Percentiles rank a stretch among this genome's conserved stretches.
phyloP scores from a whole-genome alignment of 2,888 invertebrate species.

The Lypha dubia region DNA sequence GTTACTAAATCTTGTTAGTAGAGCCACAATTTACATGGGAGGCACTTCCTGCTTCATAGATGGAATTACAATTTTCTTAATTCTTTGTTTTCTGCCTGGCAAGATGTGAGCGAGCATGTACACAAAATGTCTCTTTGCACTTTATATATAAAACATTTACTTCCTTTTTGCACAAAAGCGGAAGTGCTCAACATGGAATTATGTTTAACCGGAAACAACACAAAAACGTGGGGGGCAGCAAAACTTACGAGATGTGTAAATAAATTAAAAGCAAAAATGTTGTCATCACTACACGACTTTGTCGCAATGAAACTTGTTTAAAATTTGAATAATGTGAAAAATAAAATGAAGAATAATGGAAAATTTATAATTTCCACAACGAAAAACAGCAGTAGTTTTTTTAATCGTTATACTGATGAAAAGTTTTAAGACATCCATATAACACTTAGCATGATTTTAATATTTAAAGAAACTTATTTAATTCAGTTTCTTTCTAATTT shows the following conservation, averaged over 20 bases:
- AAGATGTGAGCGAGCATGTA: constrained; percentile 7
- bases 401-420: neutral
- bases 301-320: neutral
- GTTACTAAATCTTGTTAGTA: constrained; percentile 27
- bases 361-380: neutral
- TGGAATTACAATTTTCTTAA: constrained; percentile 2
- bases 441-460: neutral
- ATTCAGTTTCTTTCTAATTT: too few relatives aligned
- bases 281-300: constrained; percentile 17
- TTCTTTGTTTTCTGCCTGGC: neutral
- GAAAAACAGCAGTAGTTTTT: neutral
- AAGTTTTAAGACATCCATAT: constrained; percentile 1
- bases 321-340: constrained; percentile 3
- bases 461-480: too few relatives aligned
- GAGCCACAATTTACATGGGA: constrained; percentile 17
- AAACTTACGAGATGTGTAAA: constrained; percentile 33
- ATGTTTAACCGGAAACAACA: constrained; percentile 66
- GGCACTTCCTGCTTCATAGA: neutral
- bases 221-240: constrained; percentile 54
- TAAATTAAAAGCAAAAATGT: constrained; percentile 21
- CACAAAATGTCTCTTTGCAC: constrained; percentile 22
- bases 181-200: constrained; percentile 65
- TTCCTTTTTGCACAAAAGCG: constrained; percentile 48
- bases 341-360: neutral
- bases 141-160: constrained; percentile 29